Evolutionary conservation across 2,797 vertebrate genomes (phyloP).

Genomic region (Thripadectes ignobilis): DNA sequence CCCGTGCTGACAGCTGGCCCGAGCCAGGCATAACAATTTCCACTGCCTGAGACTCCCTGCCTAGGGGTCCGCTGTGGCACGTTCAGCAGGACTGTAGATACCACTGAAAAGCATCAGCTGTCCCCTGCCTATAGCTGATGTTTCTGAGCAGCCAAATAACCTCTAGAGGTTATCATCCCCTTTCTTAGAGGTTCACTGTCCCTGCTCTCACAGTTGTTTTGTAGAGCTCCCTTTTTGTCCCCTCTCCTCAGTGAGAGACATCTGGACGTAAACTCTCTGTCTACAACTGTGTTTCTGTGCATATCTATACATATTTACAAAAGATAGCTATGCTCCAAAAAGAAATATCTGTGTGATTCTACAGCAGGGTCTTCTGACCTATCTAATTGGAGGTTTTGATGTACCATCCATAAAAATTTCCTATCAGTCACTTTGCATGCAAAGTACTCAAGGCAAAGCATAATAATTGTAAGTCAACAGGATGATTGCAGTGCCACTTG

Average conservation of each 20-base stretch:
- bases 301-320: not conserved
- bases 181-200: not conserved
- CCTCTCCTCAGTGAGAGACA: not conserved
- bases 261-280: fast-evolving
- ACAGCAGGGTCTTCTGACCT: not conserved
- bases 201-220: not conserved
- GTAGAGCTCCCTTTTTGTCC: not conserved
- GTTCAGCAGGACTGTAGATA: not conserved
- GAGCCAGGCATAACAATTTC: not conserved
- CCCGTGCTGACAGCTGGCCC: not conserved
- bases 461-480: constrained; percentile 17
- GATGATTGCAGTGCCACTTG: not conserved
- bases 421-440: not conserved
- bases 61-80: not conserved
- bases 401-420: not conserved
- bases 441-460: constrained; percentile 1
- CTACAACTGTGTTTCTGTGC: not conserved
- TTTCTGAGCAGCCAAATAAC: constrained; percentile 19
- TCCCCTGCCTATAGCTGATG: not conserved
- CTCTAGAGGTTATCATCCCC: not conserved
- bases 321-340: not conserved
- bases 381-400: not conserved
- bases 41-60: not conserved
- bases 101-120: not conserved
- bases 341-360: not conserved